Evolutionary conservation across 2,113 vertebrate genomes (phyloP), one percentile per base, ranked within the genome.

Genomic region (Crotophaga sulcirostris): DNA sequence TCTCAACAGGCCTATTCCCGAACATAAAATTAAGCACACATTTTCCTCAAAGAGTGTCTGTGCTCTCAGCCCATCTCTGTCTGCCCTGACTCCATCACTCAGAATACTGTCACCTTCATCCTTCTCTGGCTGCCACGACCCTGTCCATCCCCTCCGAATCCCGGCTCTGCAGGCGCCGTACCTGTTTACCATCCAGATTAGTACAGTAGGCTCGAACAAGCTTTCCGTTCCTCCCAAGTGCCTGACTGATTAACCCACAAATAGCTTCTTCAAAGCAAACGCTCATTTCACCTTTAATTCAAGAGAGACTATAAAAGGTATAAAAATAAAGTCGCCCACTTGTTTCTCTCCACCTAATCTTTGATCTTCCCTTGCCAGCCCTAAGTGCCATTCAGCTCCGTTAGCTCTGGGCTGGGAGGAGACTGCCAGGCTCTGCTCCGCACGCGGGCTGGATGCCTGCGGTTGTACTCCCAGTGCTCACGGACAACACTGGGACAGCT

Each of bases 21-120:
- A 34, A 20, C n/a, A 42, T 16, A 66, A 88, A 85, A 87, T 67
- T 38, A 77, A 55, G 38, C 38, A 55, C 10, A 56, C 5, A 3
- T 38, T 38, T 66, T 0, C 0, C 9, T 12, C 29, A 60, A 84
- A 84, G 40, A 62, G 51, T 6, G 31, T 9, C 13, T 2, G 2
- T 26, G 40, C 25, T 52, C 78, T 45, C 31, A 83, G 34, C 16
- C 29, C 9, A 1, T 47, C 34, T 24, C 4, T 3, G 1, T 42
- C 47, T 62, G 36, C 23, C 38, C 26, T n/a, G 28, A 56, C 62
- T 42, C 34, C 18, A 17, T 16, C 23, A 28, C 56, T 60, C 0
- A 2, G 28, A 84, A 88, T 63, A 87, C 9, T 47, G 54, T 74
- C 75, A 62, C 6, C 17, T 89, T 51, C 51, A 51, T 9, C 24